phyloP scores from a whole-genome alignment of 1,140 invertebrate genomes.

The Brachionus plicatilis region DNA sequence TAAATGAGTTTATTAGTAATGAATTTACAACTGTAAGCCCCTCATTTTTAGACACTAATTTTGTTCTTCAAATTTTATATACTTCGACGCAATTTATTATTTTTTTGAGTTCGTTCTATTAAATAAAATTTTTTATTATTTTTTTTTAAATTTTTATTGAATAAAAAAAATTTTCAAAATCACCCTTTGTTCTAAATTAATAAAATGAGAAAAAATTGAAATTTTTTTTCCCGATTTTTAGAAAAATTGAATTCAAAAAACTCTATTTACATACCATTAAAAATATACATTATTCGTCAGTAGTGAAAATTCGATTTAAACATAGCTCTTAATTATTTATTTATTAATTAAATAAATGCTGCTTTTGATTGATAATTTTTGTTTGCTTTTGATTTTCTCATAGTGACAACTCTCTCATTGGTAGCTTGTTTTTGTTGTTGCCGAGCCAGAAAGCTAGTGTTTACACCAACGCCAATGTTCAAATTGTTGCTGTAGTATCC shows the following conservation, averaged over 20 bases:
- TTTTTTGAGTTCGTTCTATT: not conserved
- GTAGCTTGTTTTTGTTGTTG: not conserved
- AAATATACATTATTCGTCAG: not conserved
- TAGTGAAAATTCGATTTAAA: not conserved
- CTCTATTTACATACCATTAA: not conserved
- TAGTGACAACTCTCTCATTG: not conserved
- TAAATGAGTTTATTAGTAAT: not conserved
- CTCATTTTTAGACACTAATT: not conserved
- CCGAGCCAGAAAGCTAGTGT: not conserved
- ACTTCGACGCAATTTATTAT: not conserved
- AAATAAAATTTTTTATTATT: not conserved
- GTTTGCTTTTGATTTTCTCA: not conserved
- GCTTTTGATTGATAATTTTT: not conserved
- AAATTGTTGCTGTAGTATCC: conserved; percentile 36
- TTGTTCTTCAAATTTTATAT: not conserved
- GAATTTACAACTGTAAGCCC: not conserved
- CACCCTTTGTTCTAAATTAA: not conserved
- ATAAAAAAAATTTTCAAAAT: not conserved
- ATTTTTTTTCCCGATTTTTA: not conserved
- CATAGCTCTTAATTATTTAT: not conserved
- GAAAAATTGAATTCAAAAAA: no score
- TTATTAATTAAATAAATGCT: not conserved
- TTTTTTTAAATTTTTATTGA: not conserved
- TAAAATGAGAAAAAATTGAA: no score
- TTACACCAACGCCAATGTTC: conserved; percentile 15